Base-by-base conservation (phyloP, 2,888 invertebrate genomes). In the Drosophila heteroneura region DNA sequence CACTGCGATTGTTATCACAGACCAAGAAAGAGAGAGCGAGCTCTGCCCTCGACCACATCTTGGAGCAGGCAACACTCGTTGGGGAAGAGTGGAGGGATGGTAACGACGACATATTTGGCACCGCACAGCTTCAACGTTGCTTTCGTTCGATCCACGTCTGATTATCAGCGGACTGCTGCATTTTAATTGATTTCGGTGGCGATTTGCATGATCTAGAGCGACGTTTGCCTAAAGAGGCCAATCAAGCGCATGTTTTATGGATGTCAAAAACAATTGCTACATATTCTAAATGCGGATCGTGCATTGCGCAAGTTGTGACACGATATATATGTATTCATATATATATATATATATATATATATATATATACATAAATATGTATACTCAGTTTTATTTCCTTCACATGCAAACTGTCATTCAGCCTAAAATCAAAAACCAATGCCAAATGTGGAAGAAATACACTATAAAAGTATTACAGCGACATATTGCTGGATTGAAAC, bases 241-340 rank as follows among this genome's bases (percentile, higher is more conserved):
- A 89, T 87, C 87, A 85, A 81, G 82, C 89, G 87, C 85, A 86
- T 86, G 85, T 86, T 86, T 86, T 87, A 86, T 86, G 85, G 87
- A 86, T 86, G 89, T 86, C 76, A 87, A 87, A 86, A 74, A 76
- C 86, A 89, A 86, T 89, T 89, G 82, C 82, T 89, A 89, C 89
- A 85, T 82, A 85, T 86, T 86, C 85, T 82, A 81, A 89, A 70
- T 87, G 58, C 68, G 56, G 47, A 67, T 65, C 69, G 56, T 51
- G 59, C 72, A 73, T 85, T 85, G 85, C 85, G 85, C 89, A 85
- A 85, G 87, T 76, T 74, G 32, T 73, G 35, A 52, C 37, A 47
- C 63, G 37, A 63, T 58, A 10, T 33, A 39, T 30, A 63, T 32
- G 49, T 32, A 53, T 19, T 2, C 49, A 26, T 30, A 54, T 49